Conservation (phyloP, 2,797 vertebrate genomes). For the Scomberomorus guttatus region DNA sequence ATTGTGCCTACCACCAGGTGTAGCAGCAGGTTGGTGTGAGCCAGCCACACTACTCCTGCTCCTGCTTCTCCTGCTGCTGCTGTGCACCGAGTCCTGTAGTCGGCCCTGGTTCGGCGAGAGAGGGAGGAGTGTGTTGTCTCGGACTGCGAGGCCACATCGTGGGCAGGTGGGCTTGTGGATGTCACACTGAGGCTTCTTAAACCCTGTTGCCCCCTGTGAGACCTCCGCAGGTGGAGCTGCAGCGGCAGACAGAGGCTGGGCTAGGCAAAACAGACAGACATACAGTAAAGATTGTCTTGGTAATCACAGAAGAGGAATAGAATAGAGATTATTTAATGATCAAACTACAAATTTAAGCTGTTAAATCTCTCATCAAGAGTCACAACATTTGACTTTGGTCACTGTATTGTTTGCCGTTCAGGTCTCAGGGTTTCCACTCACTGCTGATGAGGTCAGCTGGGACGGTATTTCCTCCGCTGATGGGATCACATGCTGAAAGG, state of each 20-base stretch:
- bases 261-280: slow-evolving; percentile 32
- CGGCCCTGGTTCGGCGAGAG: background rate
- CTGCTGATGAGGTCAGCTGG: slow-evolving; percentile 67
- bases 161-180: slow-evolving; percentile 42
- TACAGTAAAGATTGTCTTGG: background rate
- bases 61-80: slow-evolving; percentile 10
- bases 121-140: background rate
- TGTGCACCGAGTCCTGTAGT: slow-evolving; percentile 37
- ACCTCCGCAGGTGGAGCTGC: slow-evolving; percentile 19
- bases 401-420: slow-evolving; percentile 22
- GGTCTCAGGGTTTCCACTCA: slow-evolving; percentile 65
- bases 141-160: slow-evolving; percentile 47
- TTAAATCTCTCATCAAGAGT: background rate
- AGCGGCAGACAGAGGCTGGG: slow-evolving; percentile 64
- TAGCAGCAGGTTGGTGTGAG: slow-evolving; percentile 29
- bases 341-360: background rate
- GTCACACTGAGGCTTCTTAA: slow-evolving; percentile 14
- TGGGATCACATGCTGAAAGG: slow-evolving; percentile 41
- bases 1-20: slow-evolving; percentile 53
- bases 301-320: background rate
- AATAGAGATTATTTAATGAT: background rate
- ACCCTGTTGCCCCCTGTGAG: background rate
- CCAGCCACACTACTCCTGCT: slow-evolving; percentile 21
- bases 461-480: slow-evolving; percentile 67
- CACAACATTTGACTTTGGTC: background rate